Conservation (phyloP, 2,888 invertebrate species). For the Heliconius aoede region DNA sequence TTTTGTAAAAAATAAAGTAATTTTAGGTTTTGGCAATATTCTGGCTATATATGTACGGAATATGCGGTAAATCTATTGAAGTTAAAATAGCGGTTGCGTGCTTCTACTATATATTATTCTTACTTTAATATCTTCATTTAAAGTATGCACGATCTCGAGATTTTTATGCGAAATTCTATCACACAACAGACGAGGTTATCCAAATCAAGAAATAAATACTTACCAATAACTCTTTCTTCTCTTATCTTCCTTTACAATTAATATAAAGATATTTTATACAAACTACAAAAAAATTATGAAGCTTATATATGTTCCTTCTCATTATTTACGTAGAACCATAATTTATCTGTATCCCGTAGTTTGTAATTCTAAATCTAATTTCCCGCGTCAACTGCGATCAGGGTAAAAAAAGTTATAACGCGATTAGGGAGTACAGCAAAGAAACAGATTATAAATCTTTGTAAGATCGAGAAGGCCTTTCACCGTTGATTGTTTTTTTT, state of each 20-base stretch:
- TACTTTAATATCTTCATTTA: neutral
- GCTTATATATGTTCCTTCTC: neutral
- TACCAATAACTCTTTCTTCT: too few species aligned
- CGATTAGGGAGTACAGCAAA: slow-evolving; percentile 64
- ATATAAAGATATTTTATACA: neutral
- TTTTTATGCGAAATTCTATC: neutral
- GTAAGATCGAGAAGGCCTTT: slow-evolving; percentile 56
- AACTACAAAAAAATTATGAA: neutral
- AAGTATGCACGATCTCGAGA: neutral
- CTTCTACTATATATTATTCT: neutral
- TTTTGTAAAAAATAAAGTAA: too few species aligned
- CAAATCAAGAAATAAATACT: too few species aligned
- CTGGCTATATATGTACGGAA: neutral
- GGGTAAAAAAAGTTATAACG: slow-evolving; percentile 51
- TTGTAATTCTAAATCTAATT: slow-evolving; percentile 37
- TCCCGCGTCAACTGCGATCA: slow-evolving; percentile 39
- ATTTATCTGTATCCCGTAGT: slow-evolving; percentile 35
- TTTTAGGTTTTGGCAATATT: neutral
- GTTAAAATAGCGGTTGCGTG: neutral
- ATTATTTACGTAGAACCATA: slow-evolving; percentile 19
- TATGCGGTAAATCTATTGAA: neutral
- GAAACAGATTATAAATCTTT: slow-evolving; percentile 60
- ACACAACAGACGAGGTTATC: neutral
- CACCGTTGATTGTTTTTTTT: slow-evolving; percentile 49
- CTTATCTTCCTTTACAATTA: too few species aligned